Evolutionary conservation across 2,888 invertebrate species (phyloP), one percentile per base, ranked within the genome.

Genomic region (Isoperla grammatica): DNA sequence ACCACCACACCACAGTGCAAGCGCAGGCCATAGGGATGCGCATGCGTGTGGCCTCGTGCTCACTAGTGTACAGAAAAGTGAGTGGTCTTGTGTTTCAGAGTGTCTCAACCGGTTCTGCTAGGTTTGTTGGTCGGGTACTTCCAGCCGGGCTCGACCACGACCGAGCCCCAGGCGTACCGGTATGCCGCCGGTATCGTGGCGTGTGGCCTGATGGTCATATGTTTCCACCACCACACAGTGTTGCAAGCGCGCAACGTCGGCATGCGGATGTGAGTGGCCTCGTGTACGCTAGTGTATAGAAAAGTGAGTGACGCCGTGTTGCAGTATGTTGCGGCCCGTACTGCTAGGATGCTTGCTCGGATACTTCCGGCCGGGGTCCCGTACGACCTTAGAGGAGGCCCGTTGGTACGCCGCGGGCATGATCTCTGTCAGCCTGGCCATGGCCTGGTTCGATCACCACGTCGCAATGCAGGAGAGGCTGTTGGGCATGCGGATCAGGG

Each of bases 201-300:
- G 4, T 69, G 79, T 5, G 37, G 42, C 6, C 46, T 78, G 65
- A 79, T 81, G 70, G 78, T 79, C 64, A 72, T 73, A 12, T 71
- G 77, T 0, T 74, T 76, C 50, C 64, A 67, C 35, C 61, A 85
- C 67, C 67, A 76, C 17, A 74, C 72, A 1, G 13, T 15, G 59
- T 71, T 85, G 64, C 76, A 78, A 35, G 79, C 80, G 68, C 76
- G 79, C 66, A 79, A 85, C 65, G 79, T 90, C 48, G 91, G 92
- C 54, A 88, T 90, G 88, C 76, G 85, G 70, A 78, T 89, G 58
- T 76, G 91, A 67, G 80, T 91, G 57, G 89, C 90, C 0, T 81
- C 85, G 67, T 89, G 89, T 69, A 87, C 89, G 0, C 72, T 93
- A n/a, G 73, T 93, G 63, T 92, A 90, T 71, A 81, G 89, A 77